phyloP scores from a whole-genome alignment of 2,797 vertebrate species.

The Sebastiscus tertius region DNA sequence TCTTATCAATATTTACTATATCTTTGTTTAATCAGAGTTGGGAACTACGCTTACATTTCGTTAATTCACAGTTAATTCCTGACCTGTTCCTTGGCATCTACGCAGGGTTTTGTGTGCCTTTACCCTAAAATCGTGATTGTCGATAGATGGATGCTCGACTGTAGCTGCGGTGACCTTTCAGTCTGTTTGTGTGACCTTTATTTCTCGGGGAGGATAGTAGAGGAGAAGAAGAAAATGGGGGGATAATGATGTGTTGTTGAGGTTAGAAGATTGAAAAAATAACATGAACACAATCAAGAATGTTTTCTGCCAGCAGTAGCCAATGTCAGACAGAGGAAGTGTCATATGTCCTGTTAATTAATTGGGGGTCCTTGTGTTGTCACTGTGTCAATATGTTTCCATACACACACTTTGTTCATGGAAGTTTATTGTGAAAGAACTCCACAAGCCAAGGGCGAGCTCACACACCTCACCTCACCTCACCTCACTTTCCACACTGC shows the following conservation, averaged over 20 bases:
- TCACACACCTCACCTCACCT: neutral
- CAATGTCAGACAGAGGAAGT: neutral
- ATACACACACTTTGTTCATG: neutral
- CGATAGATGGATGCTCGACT: neutral
- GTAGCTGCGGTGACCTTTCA: neutral
- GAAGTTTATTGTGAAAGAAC: neutral
- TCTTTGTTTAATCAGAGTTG: neutral
- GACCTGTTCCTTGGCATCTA: neutral
- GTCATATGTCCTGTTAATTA: neutral
- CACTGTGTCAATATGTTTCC: neutral
- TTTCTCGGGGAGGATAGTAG: neutral
- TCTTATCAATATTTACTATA: neutral
- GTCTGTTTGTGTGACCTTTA: conserved; percentile 21
- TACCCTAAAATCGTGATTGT: neutral
- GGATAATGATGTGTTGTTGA: neutral
- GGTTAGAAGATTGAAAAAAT: neutral
- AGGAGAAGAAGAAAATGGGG: neutral
- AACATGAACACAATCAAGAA: neutral
- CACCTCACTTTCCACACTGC: neutral
- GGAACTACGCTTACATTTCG: neutral
- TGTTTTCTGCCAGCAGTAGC: neutral
- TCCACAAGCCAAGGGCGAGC: neutral
- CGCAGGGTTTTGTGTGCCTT: neutral
- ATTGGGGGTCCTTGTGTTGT: neutral
- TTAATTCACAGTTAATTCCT: neutral